Conservation (phyloP, 2,797 vertebrate genomes). For the Hippoglossus hippoglossus region DNA sequence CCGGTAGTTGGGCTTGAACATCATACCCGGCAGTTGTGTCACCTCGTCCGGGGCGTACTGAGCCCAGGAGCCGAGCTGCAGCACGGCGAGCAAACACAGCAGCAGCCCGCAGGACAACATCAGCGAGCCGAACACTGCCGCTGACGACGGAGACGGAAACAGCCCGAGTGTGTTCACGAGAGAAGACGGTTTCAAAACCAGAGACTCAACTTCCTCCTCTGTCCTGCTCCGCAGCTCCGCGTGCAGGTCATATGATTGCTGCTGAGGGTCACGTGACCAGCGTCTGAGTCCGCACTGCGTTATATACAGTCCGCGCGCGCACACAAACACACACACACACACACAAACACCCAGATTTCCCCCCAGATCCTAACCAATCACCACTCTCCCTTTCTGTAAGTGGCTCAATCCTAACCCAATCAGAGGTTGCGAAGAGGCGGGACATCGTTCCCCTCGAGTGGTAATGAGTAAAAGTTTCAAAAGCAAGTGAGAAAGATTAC, state of each 20-base stretch:
- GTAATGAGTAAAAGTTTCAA: neutral
- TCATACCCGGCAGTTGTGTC: constrained; percentile 76
- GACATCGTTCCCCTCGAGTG: no score
- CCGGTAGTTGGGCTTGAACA: constrained; percentile 75
- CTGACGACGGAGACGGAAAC: neutral
- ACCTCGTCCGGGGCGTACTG: constrained; percentile 81
- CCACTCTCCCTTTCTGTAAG: neutral
- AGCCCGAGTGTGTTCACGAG: neutral
- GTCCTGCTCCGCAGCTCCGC: accelerated
- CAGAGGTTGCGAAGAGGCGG: no score
- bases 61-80: constrained; percentile 50
- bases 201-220: neutral
- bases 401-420: neutral
- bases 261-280: constrained; percentile 41
- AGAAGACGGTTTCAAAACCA: neutral
- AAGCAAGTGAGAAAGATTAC: neutral
- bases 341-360: no score
- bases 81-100: constrained; percentile 46
- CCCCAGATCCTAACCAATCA: neutral
- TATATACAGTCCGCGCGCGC: no score
- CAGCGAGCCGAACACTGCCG: neutral
- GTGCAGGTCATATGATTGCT: constrained; percentile 47
- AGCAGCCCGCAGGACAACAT: constrained; percentile 45
- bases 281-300: neutral
- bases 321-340: no score